Conservation (phyloP, 2,888 invertebrate genomes). For the Linyphia triangularis region DNA sequence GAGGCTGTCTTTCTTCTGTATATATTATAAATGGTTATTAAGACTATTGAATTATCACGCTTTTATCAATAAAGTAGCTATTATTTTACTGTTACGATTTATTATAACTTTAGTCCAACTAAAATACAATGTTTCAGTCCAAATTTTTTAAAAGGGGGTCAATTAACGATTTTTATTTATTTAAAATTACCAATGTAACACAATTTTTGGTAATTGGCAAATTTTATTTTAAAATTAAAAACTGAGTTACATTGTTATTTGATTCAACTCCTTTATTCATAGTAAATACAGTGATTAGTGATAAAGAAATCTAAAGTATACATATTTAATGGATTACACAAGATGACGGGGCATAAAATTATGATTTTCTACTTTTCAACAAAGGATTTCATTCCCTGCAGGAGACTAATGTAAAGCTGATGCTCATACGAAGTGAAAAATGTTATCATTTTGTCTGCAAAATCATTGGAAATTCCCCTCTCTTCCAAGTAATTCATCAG, state of each 20-base stretch:
- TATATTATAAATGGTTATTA: constrained; percentile 7
- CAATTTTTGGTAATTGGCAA: too few species aligned
- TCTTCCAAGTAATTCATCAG: constrained; percentile 97
- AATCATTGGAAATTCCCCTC: constrained; percentile 95
- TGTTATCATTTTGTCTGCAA: constrained; percentile 91
- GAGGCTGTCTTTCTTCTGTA: constrained; percentile 8
- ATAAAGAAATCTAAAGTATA: background rate
- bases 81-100: background rate
- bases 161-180: too few species aligned
- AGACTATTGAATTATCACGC: constrained; percentile 10
- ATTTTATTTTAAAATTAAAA: too few species aligned
- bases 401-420: constrained; percentile 90
- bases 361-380: constrained; percentile 81
- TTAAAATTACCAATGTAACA: too few species aligned
- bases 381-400: constrained; percentile 92
- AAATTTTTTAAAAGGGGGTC: too few species aligned
- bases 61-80: too few species aligned
- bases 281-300: background rate
- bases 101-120: background rate
- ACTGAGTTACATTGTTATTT: background rate
- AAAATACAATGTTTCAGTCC: too few species aligned
- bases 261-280: background rate
- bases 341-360: background rate
- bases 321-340: background rate
- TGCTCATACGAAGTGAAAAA: constrained; percentile 96